Base-by-base conservation (phyloP, 2,888 invertebrate genomes). In the Pterostichus niger region DNA sequence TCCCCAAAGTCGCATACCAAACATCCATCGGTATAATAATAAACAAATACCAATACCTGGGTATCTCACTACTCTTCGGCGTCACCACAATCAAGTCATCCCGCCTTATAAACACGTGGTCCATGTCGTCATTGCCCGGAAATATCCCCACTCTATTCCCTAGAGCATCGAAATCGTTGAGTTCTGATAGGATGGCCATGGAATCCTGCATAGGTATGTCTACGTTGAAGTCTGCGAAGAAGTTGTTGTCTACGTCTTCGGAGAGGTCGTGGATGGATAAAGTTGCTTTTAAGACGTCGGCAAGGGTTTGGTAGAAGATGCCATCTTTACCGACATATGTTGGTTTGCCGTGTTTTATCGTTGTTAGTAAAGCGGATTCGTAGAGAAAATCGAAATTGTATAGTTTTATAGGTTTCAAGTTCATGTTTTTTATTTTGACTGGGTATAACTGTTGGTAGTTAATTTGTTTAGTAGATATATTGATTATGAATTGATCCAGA, bases 41-140 rank as follows among this genome's bases (percentile, higher is more conserved):
- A 40, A 77, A 77, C 56, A 77, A 56, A 77, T 77, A 77, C 40
- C 15, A 56, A 56, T 54, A 77, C 35, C 77, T 52, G 6, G 77
- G 77, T 40, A 77, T 77, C 33, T 56, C 52, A 7, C 7, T 7
- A 17, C 77, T 77, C 13, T 56, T 56, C 24, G 77, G 77, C 15
- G 56, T n/a, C 3, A 77, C 56, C 1, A 77, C 3, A 35, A 54
- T 33, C 40, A 56, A 40, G 35, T 54, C 54, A 59, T 77, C 15
- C 35, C 77, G 0, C 17, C 1, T 10, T 5, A 35, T 13, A 31
- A 54, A 77, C 6, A 77, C 35, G 33, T 15, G 31, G 10, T 77
- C 77, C 6, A 33, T n/a, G 33, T 5, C 5, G 56, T 77, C 44
- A 13, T 33, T 11, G 6, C 11, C 31, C 0, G 52, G 10, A 17